Base-by-base conservation (phyloP, 2,797 vertebrate species). In the Harpagifer antarcticus region DNA sequence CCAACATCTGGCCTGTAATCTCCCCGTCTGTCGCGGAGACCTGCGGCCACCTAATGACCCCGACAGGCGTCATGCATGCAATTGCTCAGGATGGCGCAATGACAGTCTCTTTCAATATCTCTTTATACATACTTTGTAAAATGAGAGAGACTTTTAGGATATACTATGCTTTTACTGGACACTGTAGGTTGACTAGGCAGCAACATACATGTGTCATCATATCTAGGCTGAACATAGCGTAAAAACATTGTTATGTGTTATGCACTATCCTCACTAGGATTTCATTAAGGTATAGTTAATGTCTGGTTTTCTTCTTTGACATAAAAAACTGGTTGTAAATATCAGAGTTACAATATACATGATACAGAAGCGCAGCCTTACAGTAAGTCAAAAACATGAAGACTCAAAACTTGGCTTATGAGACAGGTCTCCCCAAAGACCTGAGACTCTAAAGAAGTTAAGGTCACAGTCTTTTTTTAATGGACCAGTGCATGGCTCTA, bases 1-100 rank as follows among this genome's bases (percentile, higher is more conserved):
- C 68, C 40, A 74, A 85, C 76, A 61, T 84, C 82, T 87, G 88
- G 86, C 86, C 91, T 94, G 91, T 94, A 93, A 94, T 94, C 93
- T 93, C 69, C 47, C 58, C 3, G 93, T 92, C 91, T 93, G 88
- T 92, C 78, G 76, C 58, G 84, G 85, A 91, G 90, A 88, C 89
- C 88, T 92, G 91, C 53, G 92, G 92, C 88, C 90, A 90, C 83
- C 90, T 91, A 93, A 94, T 93, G 89, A 89, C 87, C 90, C 90
- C 76, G 72, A 85, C 91, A 88, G 93, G 93, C 91, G 90, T 92
- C 90, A 81, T 87, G 84, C 78, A 40, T 85, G 82, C 86, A 91
- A 90, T 94, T 90, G 85, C 84, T 85, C 70, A 69, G 83, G 77
- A 90, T 88, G 86, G 89, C 15, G 84, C 89, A 91, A 91, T 86